Evolutionary conservation across 2,888 invertebrate species (phyloP).

Genomic region (Macrosoma leucophasiata): DNA sequence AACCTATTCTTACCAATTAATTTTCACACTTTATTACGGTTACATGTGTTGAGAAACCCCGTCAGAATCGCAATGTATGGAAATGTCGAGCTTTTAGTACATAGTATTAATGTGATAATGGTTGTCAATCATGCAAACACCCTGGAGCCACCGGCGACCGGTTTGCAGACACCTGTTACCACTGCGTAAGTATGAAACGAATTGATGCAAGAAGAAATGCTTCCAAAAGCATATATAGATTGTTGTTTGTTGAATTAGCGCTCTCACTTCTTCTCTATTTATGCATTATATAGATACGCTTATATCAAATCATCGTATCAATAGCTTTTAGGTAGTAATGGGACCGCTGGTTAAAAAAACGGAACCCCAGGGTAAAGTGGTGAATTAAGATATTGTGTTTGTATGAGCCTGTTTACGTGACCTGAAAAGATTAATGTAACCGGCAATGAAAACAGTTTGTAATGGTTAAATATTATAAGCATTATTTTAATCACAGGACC

Average conservation of each 20-base stretch:
- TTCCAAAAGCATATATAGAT: slow-evolving; percentile 54
- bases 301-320: too few relatives aligned
- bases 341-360: too few relatives aligned
- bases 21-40: too few relatives aligned
- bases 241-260: slow-evolving; percentile 59
- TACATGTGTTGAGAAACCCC: slow-evolving; percentile 52
- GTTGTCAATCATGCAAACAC: slow-evolving; percentile 73
- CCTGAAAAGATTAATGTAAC: too few relatives aligned
- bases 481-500: slow-evolving; percentile 33
- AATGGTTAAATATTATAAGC: slow-evolving; percentile 41
- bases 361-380: too few relatives aligned
- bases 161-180: slow-evolving; percentile 57
- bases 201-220: slow-evolving; percentile 63
- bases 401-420: too few relatives aligned
- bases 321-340: too few relatives aligned
- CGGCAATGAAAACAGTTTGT: slow-evolving; percentile 5
- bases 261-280: slow-evolving; percentile 55
- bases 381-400: too few relatives aligned
- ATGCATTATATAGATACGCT: slow-evolving; percentile 63
- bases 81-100: slow-evolving; percentile 60
- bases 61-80: slow-evolving; percentile 35
- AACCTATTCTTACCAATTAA: too few relatives aligned
- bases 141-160: slow-evolving; percentile 61
- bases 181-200: slow-evolving; percentile 65
- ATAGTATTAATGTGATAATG: slow-evolving; percentile 72